Percentiles rank a stretch among this genome's conserved stretches.
Evolutionary conservation across 2,113 vertebrate species (phyloP).

Genomic region (Gopherus flavomarginatus): DNA sequence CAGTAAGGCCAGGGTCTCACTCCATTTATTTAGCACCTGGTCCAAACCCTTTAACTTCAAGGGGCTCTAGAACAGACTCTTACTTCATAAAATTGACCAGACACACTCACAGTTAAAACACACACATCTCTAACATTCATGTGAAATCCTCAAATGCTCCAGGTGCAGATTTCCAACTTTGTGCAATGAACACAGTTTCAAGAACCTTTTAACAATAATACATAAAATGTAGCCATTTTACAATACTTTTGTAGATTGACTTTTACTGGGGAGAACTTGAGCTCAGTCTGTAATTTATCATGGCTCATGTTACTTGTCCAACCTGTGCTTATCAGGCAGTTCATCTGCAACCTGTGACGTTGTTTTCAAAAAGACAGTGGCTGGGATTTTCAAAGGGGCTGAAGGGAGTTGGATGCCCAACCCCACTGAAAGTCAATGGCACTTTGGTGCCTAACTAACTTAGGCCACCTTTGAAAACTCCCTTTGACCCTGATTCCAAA

Average conservation of each 20-base stretch:
- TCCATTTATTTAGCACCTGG: not conserved
- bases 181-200: accelerated
- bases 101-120: not conserved
- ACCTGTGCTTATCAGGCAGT: not conserved
- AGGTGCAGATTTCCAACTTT: not conserved
- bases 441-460: not conserved
- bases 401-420: not conserved
- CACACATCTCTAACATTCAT: accelerated
- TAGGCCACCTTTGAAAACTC: not conserved
- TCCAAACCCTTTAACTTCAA: not conserved
- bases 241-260: not conserved
- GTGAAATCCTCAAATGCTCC: not conserved
- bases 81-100: not conserved
- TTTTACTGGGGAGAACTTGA: accelerated
- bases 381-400: conserved; percentile 5
- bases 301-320: not conserved
- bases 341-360: not conserved
- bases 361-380: not conserved
- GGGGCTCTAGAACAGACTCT: not conserved
- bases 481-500: not conserved
- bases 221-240: not conserved
- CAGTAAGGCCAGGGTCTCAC: not conserved
- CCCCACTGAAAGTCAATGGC: not conserved
- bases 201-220: not conserved
- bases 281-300: not conserved